Base-by-base conservation (phyloP, 2,888 invertebrate genomes). In the Troglohyphantes excavatus region DNA sequence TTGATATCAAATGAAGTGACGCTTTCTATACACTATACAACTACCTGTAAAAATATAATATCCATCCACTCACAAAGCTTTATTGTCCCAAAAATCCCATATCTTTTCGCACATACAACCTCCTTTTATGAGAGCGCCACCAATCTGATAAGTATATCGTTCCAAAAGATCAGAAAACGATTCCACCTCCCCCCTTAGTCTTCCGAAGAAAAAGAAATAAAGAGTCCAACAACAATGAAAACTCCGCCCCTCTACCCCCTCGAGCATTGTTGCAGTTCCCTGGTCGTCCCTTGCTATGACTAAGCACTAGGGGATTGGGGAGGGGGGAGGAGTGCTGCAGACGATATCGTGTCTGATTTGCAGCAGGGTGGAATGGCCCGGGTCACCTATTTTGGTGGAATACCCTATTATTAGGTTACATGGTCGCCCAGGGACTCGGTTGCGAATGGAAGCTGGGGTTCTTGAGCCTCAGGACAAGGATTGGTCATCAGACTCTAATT, bases 371-470 rank as follows among this genome's bases (percentile, higher is more conserved):
- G 59, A 26, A 9, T 3, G 29, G 21, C 6, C 43, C 9, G 75
- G 75, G 75, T 33, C 82, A 72, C 70, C 82, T 33, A 70, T 70
- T 82, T 61, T 59, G 17, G 29, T 26, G 33, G 82, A 70, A 61
- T 70, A 26, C 33, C 70, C 82, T 61, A n/a, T 82, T 82, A 82
- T 82, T 82, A 70, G 70, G 82, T 82, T 82, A 82, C 70, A 70
- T 59, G 82, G 82, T 70, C 70, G 59, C 70, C 33, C 17, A 26
- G 70, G 82, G 70, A 53, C 19, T 19, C n/a, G 70, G 70, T 81
- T 53, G n/a, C 17, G n/a, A 33, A 65, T 61, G 21, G 26, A 19
- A 17, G 43, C n/a, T 13, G 26, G 9, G 26, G 23, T 3, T 53
- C 2, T 53, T 53, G 39, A 19, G 70, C 82, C 70, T 11, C 13